phyloP scores from a whole-genome alignment of 2,113 vertebrate species.

The Cyphomyrus plagiostoma region DNA sequence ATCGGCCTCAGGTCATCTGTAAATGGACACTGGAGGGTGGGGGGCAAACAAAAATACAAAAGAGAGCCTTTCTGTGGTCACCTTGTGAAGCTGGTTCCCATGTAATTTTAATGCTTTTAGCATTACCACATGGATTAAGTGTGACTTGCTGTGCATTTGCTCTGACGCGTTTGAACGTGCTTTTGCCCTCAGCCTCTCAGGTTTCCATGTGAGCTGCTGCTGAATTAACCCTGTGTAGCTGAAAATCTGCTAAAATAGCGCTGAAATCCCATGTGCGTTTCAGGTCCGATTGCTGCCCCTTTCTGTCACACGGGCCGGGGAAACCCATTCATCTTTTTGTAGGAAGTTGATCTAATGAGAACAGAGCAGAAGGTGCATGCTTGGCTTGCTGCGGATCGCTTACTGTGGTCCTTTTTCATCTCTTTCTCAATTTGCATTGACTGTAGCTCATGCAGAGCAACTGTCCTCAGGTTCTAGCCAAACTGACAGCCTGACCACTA shows the following conservation, averaged over 20 bases:
- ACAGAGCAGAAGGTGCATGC: not conserved
- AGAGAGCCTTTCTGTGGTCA: not conserved
- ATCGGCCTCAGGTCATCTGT: not conserved
- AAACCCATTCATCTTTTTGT: not conserved
- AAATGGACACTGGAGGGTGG: not conserved
- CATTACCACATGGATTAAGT: not conserved
- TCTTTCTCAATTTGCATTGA: not conserved
- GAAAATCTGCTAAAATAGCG: not conserved
- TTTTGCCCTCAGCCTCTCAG: not conserved
- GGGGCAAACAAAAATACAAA: not conserved
- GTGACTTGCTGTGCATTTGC: not conserved
- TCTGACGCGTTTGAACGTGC: not conserved
- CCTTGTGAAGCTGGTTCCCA: not conserved
- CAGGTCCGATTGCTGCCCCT: not conserved
- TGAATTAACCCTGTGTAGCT: not conserved
- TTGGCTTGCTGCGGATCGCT: not conserved
- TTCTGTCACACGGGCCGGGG: not conserved
- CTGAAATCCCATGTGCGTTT: not conserved
- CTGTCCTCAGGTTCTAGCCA: not conserved
- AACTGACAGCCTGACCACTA: not conserved
- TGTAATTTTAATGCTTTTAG: not conserved
- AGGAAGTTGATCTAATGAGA: not conserved
- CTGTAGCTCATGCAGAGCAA: not conserved
- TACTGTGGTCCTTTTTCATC: not conserved
- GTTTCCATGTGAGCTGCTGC: not conserved